Evolutionary conservation across 1,140 invertebrate genomes (phyloP).

Genomic region (Chlorops oryzae): DNA sequence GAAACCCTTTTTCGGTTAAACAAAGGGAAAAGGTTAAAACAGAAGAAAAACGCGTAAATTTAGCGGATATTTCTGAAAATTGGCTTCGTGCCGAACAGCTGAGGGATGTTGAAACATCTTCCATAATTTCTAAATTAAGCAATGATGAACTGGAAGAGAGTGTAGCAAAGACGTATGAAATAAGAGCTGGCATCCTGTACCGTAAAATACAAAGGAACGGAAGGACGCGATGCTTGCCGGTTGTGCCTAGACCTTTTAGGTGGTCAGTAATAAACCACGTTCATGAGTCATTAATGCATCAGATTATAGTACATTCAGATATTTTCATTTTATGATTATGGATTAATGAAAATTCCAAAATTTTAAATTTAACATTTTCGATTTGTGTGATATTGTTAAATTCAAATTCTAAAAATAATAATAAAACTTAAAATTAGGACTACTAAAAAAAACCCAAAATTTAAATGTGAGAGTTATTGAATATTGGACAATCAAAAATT

Average conservation of each 20-base stretch:
- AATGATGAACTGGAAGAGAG: slow-evolving; percentile 17
- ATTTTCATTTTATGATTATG: no score
- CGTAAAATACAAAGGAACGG: slow-evolving; percentile 19
- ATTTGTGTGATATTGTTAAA: no score
- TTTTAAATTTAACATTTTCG: no score
- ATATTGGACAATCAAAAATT: no score
- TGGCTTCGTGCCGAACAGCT: slow-evolving; percentile 24
- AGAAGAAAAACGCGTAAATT: slow-evolving; percentile 18
- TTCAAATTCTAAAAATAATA: no score
- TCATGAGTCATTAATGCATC: no score
- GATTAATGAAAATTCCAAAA: no score
- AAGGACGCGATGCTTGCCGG: slow-evolving; percentile 25
- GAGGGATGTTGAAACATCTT: slow-evolving; percentile 16
- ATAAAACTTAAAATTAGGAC: no score
- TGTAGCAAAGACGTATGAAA: slow-evolving; percentile 14
- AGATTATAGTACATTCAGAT: no score
- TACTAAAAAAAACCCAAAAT: no score
- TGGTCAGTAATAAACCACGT: slow-evolving; percentile 33
- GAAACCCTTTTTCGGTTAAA: slow-evolving; percentile 11
- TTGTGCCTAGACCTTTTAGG: slow-evolving; percentile 24
- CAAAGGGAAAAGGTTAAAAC: neutral
- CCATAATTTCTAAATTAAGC: slow-evolving; percentile 12
- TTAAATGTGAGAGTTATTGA: no score
- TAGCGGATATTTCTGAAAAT: slow-evolving; percentile 16
- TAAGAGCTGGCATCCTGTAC: slow-evolving; percentile 19